Evolutionary conservation across 2,888 invertebrate genomes (phyloP).

Genomic region (Pseudococcus viburni): DNA sequence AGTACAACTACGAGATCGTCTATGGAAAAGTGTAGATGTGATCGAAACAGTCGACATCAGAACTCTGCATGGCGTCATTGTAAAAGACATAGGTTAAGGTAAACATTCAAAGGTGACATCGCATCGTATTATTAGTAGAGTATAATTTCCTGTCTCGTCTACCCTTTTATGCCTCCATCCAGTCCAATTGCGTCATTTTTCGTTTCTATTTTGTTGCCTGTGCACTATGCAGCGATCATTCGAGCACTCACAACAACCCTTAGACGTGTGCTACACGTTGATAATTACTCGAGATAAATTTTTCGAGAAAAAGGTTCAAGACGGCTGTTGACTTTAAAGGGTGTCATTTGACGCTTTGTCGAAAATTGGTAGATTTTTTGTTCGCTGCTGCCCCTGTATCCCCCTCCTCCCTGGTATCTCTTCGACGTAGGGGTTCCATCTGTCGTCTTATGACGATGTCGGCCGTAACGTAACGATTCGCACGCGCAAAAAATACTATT

Average conservation of each 20-base stretch:
- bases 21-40: too few relatives aligned
- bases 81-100: not conserved
- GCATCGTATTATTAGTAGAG: not conserved
- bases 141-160: not conserved
- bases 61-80: not conserved
- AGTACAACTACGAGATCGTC: too few relatives aligned
- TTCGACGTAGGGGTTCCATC: not conserved
- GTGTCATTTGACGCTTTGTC: not conserved
- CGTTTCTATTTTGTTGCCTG: not conserved
- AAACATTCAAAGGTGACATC: not conserved
- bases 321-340: not conserved
- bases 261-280: not conserved
- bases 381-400: not conserved
- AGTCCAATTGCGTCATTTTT: not conserved
- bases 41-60: not conserved
- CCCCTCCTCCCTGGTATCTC: not conserved
- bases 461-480: not conserved
- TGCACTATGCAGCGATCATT: not conserved
- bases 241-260: not conserved
- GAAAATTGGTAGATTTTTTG: not conserved
- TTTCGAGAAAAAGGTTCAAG: not conserved
- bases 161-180: not conserved
- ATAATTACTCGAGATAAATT: slow-evolving; percentile 3
- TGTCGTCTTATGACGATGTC: not conserved
- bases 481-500: not conserved